Percentiles rank a stretch among this genome's conserved stretches.
These are phyloP conservation scores for Malaclemys terrapin DNA, from an alignment of 2,113 vertebrate species.

Conservation along the genomic window DNA sequence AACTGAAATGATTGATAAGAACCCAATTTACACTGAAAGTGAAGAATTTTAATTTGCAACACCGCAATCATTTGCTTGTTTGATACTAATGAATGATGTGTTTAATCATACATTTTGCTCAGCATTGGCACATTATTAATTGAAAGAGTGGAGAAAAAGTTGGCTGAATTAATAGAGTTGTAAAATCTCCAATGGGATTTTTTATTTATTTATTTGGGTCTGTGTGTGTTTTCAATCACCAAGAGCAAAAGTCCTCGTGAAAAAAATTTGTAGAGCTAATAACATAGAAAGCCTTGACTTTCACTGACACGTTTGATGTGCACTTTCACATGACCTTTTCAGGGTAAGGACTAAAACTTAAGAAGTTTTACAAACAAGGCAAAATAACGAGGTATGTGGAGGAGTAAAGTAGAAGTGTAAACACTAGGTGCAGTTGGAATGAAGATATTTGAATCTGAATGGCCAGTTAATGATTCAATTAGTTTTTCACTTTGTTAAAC, in stretches of 20 bases:
- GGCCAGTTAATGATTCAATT: conserved; percentile 86
- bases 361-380: conserved; percentile 78
- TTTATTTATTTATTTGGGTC: neutral
- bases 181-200: neutral
- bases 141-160: neutral
- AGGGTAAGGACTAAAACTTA: conserved; percentile 58
- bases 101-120: conserved; percentile 1
- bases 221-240: neutral
- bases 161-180: neutral
- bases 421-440: conserved; percentile 73
- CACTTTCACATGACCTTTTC: conserved; percentile 84
- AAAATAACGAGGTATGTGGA: conserved; percentile 67
- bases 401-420: conserved; percentile 77
- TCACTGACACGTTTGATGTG: conserved; percentile 9
- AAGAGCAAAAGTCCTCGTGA: neutral
- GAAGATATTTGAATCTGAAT: conserved; percentile 88
- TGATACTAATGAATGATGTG: neutral
- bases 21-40: neutral
- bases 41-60: neutral
- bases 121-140: neutral
- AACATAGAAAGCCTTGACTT: conserved; percentile 35
- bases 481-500: conserved; percentile 83
- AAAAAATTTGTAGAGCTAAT: neutral
- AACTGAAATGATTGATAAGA: neutral
- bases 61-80: neutral